Evolutionary conservation across 2,797 vertebrate genomes (phyloP).

Genomic region (Gymnothorax reevesii): DNA sequence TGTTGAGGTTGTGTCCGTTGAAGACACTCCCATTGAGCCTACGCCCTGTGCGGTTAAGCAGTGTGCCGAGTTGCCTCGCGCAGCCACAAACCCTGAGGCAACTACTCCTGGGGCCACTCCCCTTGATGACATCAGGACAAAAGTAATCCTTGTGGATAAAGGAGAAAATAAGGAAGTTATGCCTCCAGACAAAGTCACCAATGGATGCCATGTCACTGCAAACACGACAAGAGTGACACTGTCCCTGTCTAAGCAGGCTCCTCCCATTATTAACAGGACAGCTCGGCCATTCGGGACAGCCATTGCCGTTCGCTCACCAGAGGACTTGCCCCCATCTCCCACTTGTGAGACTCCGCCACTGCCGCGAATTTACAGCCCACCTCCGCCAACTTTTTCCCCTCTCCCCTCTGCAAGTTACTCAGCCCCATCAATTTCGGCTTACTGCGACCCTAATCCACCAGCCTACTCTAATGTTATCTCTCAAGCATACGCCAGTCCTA

Average conservation of each 20-base stretch:
- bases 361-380: slow-evolving; percentile 54
- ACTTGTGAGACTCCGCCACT: slow-evolving; percentile 75
- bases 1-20: background rate
- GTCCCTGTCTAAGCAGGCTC: slow-evolving; percentile 66
- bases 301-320: slow-evolving; percentile 56
- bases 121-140: slow-evolving; percentile 43
- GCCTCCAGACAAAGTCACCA: slow-evolving; percentile 56
- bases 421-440: slow-evolving; percentile 42
- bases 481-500: slow-evolving; percentile 65
- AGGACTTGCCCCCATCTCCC: slow-evolving; percentile 74
- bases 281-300: slow-evolving; percentile 88
- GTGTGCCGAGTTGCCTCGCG: slow-evolving; percentile 25
- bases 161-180: slow-evolving; percentile 49
- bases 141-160: slow-evolving; percentile 47
- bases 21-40: slow-evolving; percentile 5
- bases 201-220: slow-evolving; percentile 63
- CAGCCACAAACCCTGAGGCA: slow-evolving; percentile 32
- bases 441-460: slow-evolving; percentile 66
- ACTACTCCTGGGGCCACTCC: slow-evolving; percentile 11
- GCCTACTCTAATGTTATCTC: slow-evolving; percentile 73
- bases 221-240: slow-evolving; percentile 68
- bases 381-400: slow-evolving; percentile 58
- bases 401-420: slow-evolving; percentile 31
- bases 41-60: slow-evolving; percentile 49
- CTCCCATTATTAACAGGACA: slow-evolving; percentile 82